Conservation (phyloP, 1,140 invertebrate genomes). For the Aricia agestis region DNA sequence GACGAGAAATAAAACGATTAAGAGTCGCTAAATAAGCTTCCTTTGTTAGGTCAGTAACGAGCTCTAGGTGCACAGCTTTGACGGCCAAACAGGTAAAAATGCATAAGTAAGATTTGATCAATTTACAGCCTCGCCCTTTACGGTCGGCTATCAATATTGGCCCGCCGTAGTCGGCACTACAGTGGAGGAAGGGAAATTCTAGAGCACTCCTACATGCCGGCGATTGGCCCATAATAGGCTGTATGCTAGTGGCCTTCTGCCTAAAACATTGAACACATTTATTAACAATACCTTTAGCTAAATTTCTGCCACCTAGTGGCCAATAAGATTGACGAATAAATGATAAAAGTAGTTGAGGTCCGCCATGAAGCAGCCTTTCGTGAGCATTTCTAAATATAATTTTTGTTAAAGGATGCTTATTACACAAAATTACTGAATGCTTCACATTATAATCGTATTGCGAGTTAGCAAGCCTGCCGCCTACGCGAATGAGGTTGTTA, state of each 20-base stretch:
- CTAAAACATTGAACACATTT: constrained; percentile 21
- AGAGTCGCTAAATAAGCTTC: constrained; percentile 17
- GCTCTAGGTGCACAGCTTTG: constrained; percentile 16
- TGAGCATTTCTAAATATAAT: constrained; percentile 19
- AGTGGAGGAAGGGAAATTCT: constrained; percentile 19
- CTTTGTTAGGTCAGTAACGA: constrained; percentile 17
- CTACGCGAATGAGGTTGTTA: constrained; percentile 29
- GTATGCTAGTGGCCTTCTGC: too few relatives aligned
- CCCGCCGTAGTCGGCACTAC: constrained; percentile 16
- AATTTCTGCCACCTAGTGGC: constrained; percentile 22
- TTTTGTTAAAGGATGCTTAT: constrained; percentile 24
- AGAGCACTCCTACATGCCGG: constrained; percentile 13
- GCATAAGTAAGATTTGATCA: constrained; percentile 16
- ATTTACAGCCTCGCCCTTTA: constrained; percentile 20
- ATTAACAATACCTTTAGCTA: constrained; percentile 16
- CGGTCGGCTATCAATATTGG: constrained; percentile 23
- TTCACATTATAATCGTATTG: constrained; percentile 28
- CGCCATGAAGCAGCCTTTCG: background rate
- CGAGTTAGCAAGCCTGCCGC: constrained; percentile 32
- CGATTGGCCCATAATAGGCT: constrained; percentile 17
- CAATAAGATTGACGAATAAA: constrained; percentile 17
- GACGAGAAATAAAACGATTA: constrained; percentile 16
- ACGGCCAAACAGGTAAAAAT: constrained; percentile 20
- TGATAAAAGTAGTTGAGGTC: constrained; percentile 14
- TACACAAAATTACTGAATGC: constrained; percentile 30